Conservation (phyloP, 2,888 invertebrate genomes). For the Caenorhabditis macrosperma region DNA sequence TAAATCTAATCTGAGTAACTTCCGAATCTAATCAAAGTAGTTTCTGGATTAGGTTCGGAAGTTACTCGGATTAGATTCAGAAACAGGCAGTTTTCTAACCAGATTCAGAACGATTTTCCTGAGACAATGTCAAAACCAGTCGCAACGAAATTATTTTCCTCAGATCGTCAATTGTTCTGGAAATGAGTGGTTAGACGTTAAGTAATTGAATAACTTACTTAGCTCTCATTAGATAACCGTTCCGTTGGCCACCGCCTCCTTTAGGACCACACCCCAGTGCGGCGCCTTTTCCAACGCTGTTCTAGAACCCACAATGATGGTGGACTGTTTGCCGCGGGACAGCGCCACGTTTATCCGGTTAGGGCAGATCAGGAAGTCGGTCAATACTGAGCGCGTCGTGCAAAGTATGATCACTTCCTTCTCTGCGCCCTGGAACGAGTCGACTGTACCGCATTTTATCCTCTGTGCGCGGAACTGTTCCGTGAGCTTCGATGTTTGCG, state of each 20-base stretch:
- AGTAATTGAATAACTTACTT: too few species aligned
- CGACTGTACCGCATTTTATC: constrained; percentile 25
- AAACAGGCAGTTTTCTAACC: too few species aligned
- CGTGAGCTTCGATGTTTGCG: neutral
- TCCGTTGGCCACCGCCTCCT: neutral
- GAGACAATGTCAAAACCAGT: too few species aligned
- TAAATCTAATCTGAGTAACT: too few species aligned
- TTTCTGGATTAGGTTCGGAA: too few species aligned
- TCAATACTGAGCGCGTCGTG: neutral
- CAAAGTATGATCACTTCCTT: constrained; percentile 11
- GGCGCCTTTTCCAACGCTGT: neutral
- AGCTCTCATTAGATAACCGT: too few species aligned
- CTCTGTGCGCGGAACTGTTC: neutral
- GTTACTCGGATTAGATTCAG: too few species aligned
- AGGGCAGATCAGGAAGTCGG: neutral
- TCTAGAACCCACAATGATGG: constrained; percentile 26
- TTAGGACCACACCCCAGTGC: neutral
- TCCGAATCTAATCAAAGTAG: too few species aligned
- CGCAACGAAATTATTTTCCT: too few species aligned
- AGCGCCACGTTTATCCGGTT: constrained; percentile 26
- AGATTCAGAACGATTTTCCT: too few species aligned
- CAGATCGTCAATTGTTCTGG: too few species aligned
- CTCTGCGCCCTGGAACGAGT: constrained; percentile 36
- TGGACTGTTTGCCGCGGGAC: constrained; percentile 14
- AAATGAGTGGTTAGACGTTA: too few species aligned